phyloP scores from a whole-genome alignment of 2,113 vertebrate genomes.

The Caracal caracal region DNA sequence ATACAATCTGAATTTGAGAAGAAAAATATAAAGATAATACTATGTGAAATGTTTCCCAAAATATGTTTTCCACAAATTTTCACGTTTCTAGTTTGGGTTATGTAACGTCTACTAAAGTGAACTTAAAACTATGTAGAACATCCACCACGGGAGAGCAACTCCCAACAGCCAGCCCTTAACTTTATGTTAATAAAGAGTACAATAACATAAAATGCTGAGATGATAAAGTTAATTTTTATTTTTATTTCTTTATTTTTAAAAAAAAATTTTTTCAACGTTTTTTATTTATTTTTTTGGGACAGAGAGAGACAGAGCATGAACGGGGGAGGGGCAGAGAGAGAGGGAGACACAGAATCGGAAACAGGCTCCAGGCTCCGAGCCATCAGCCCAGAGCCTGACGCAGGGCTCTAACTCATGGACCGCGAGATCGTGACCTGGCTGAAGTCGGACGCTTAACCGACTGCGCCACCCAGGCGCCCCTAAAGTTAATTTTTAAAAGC shows the following conservation, averaged over 20 bases:
- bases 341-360: too few relatives aligned
- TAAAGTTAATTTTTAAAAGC: not conserved
- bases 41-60: not conserved
- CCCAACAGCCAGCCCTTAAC: not conserved
- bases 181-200: not conserved
- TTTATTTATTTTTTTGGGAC: too few relatives aligned
- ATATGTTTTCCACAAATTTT: not conserved
- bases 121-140: not conserved
- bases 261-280: too few relatives aligned
- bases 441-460: too few relatives aligned
- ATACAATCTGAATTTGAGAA: not conserved
- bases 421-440: too few relatives aligned
- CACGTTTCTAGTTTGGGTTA: not conserved
- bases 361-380: too few relatives aligned
- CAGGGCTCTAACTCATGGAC: too few relatives aligned
- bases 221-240: not conserved
- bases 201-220: not conserved
- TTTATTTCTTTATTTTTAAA: too few relatives aligned
- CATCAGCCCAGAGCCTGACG: too few relatives aligned
- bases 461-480: too few relatives aligned
- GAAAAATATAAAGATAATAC: not conserved
- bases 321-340: too few relatives aligned
- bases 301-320: too few relatives aligned
- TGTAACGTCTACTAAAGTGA: not conserved
- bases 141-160: fast-evolving